phyloP scores from a whole-genome alignment of 2,113 vertebrate species.

The Sebastes fasciatus region DNA sequence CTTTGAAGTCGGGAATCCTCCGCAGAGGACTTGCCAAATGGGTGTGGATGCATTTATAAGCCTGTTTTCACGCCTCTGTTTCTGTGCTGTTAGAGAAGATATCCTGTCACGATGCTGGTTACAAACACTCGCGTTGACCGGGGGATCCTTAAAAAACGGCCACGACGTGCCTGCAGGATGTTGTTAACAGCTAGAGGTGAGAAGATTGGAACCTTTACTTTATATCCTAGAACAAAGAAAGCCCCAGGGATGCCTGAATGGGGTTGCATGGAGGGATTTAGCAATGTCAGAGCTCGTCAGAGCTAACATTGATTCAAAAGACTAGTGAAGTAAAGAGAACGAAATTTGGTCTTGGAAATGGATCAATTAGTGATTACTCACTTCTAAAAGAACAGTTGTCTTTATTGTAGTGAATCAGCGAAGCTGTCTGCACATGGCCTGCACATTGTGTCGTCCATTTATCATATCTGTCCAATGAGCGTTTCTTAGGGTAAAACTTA shows the following conservation, averaged over 20 bases:
- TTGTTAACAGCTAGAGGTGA: slow-evolving; percentile 71
- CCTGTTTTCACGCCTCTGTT: slow-evolving; percentile 55
- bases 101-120: slow-evolving; percentile 26
- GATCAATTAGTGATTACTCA: slow-evolving; percentile 7
- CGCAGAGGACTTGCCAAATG: slow-evolving; percentile 40
- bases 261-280: slow-evolving; percentile 66
- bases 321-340: slow-evolving; percentile 48
- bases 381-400: not conserved
- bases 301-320: slow-evolving; percentile 68
- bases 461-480: not conserved
- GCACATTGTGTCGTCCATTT: not conserved
- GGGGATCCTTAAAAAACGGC: slow-evolving; percentile 49
- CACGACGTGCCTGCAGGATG: slow-evolving; percentile 59
- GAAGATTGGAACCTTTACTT: slow-evolving; percentile 68
- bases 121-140: slow-evolving; percentile 36
- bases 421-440: not conserved
- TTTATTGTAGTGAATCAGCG: not conserved
- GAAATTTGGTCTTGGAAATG: slow-evolving; percentile 23
- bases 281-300: slow-evolving; percentile 65
- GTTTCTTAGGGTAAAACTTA: not conserved
- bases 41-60: slow-evolving; percentile 58
- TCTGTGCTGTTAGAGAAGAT: slow-evolving; percentile 47
- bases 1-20: slow-evolving; percentile 72
- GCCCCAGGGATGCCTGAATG: slow-evolving; percentile 74
- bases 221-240: slow-evolving; percentile 79